Conservation (phyloP, 2,113 vertebrate genomes). For the Tachuris rubrigastra region DNA sequence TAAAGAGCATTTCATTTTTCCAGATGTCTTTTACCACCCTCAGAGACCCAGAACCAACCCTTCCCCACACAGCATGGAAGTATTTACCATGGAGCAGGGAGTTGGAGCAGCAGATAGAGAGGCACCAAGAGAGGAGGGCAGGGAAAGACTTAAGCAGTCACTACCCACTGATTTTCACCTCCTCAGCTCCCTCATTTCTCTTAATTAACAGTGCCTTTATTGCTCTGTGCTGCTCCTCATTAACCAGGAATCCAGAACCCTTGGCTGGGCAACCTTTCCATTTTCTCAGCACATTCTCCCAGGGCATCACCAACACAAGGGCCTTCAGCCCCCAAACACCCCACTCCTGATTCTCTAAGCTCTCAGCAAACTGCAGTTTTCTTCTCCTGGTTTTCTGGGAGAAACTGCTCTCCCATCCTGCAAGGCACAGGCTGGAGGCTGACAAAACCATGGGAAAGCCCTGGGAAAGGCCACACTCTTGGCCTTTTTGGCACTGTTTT, state of each 20-base stretch:
- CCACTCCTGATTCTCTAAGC: neutral
- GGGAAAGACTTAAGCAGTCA: neutral
- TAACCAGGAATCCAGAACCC: neutral
- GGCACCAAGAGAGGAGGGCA: neutral
- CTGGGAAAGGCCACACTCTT: neutral
- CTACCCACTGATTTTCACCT: neutral
- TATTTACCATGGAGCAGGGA: neutral
- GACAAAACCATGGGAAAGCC: neutral
- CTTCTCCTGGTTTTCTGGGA: neutral
- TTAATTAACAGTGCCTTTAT: neutral
- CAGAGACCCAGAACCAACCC: neutral
- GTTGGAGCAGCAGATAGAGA: neutral
- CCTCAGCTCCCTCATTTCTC: neutral
- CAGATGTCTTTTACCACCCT: neutral
- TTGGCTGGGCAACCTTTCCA: neutral
- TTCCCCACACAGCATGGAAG: neutral
- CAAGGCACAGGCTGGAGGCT: neutral
- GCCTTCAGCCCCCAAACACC: neutral
- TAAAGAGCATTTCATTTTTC: neutral
- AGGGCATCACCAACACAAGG: neutral
- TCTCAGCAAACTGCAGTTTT: neutral
- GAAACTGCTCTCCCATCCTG: neutral
- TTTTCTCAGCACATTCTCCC: neutral
- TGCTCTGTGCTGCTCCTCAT: neutral
- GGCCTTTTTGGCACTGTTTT: neutral